Evolutionary conservation across 2,888 invertebrate genomes (phyloP).

Genomic region (Diachrysia chrysitis): DNA sequence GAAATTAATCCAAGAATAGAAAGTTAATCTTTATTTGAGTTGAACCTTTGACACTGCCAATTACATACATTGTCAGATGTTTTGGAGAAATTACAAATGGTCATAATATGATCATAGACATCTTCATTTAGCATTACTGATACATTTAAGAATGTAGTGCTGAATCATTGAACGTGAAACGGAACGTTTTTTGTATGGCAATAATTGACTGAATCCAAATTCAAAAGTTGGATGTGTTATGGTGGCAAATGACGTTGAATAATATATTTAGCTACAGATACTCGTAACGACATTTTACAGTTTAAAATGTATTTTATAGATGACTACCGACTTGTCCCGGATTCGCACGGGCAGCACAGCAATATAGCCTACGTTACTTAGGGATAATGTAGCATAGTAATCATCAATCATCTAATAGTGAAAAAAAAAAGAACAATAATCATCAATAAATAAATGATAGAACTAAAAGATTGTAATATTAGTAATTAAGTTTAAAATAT

Average conservation of each 20-base stretch:
- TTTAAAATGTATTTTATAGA: no score
- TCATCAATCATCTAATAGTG: no score
- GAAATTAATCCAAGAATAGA: conserved; percentile 59
- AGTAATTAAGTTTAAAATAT: no score
- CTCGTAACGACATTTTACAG: no score
- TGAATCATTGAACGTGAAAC: conserved; percentile 53
- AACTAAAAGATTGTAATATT: no score
- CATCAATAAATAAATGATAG: no score
- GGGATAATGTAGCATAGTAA: no score
- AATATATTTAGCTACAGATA: not conserved
- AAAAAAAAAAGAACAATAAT: no score
- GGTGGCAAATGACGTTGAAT: not conserved
- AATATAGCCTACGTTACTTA: no score
- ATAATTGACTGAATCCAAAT: not conserved
- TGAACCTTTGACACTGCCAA: conserved; percentile 76
- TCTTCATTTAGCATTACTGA: conserved; percentile 60
- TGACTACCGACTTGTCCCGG: no score
- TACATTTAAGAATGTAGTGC: conserved; percentile 50
- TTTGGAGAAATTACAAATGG: conserved; percentile 65
- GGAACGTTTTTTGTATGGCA: conserved; percentile 3
- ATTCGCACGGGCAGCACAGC: no score
- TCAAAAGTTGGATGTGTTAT: not conserved
- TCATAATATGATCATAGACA: conserved; percentile 55
- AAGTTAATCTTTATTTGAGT: conserved; percentile 54
- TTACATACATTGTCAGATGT: conserved; percentile 73